Conservation (phyloP, 1,140 invertebrate genomes). For the Thaumetopoea pityocampa region DNA sequence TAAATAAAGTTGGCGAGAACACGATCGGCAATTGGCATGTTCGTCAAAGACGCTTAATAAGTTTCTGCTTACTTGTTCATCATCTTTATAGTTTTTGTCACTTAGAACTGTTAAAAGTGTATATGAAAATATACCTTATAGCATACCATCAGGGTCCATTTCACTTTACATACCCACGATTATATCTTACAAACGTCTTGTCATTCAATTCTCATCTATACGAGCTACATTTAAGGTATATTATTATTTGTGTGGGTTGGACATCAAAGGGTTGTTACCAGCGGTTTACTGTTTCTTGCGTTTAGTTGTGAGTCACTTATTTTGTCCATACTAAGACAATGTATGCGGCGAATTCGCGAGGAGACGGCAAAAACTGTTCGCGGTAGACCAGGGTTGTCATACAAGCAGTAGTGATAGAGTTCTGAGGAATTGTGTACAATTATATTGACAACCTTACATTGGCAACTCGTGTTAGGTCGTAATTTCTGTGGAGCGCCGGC, state of each 20-base stretch:
- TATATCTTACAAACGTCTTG: not conserved
- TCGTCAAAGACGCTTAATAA: slow-evolving; percentile 60
- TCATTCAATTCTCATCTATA: slow-evolving; percentile 6
- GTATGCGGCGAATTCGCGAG: slow-evolving; percentile 56
- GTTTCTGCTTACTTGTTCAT: slow-evolving; percentile 58
- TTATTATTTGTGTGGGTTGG: slow-evolving; percentile 17
- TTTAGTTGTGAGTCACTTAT: slow-evolving; percentile 61
- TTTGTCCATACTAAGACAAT: slow-evolving; percentile 67
- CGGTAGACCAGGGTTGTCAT: slow-evolving; percentile 30
- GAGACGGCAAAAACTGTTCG: slow-evolving; percentile 40
- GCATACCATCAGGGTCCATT: not conserved
- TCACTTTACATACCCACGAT: not conserved
- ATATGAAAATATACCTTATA: slow-evolving; percentile 15
- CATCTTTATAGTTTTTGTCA: slow-evolving; percentile 44
- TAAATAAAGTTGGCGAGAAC: slow-evolving; percentile 34
- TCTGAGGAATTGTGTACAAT: too few species aligned
- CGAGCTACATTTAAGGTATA: slow-evolving; percentile 7
- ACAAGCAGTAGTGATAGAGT: not conserved
- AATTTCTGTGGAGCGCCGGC: too few species aligned
- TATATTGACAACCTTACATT: too few species aligned
- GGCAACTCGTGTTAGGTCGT: too few species aligned
- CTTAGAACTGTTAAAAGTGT: slow-evolving; percentile 15
- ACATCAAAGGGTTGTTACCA: slow-evolving; percentile 35
- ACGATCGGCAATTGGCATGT: slow-evolving; percentile 50
- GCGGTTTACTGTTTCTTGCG: slow-evolving; percentile 45